Evolutionary conservation across 2,888 invertebrate species (phyloP).

Genomic region (Adelphocoris suturalis): DNA sequence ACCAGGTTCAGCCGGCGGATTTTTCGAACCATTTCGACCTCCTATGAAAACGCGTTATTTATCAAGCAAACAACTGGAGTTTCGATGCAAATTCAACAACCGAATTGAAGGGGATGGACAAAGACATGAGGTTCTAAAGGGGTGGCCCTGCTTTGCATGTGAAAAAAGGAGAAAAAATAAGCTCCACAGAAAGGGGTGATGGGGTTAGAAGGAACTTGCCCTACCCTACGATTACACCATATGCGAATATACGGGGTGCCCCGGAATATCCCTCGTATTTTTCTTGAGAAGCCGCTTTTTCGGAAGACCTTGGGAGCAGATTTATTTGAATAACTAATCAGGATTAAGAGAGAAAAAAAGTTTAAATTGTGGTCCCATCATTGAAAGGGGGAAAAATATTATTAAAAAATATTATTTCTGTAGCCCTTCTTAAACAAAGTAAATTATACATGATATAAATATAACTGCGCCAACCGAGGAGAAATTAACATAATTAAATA

Average conservation of each 20-base stretch:
- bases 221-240: not conserved
- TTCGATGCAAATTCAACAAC: slow-evolving; percentile 67
- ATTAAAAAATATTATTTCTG: too few relatives aligned
- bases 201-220: slow-evolving; percentile 8
- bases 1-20: slow-evolving; percentile 44
- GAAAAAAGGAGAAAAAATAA: slow-evolving; percentile 41
- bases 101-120: slow-evolving; percentile 53
- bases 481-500: too few relatives aligned
- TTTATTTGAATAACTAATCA: too few relatives aligned
- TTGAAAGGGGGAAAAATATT: too few relatives aligned
- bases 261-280: not conserved
- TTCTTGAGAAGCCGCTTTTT: not conserved
- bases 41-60: slow-evolving; percentile 69
- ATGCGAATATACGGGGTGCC: not conserved
- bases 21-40: slow-evolving; percentile 40
- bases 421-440: too few relatives aligned
- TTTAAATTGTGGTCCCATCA: too few relatives aligned
- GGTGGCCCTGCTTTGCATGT: slow-evolving; percentile 62
- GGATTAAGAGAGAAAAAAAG: too few relatives aligned
- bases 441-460: too few relatives aligned
- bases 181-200: not conserved
- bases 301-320: too few relatives aligned
- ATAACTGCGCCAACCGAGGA: too few relatives aligned
- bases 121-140: slow-evolving; percentile 55
- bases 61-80: slow-evolving; percentile 69